Evolutionary conservation across 2,888 invertebrate species (phyloP), one percentile per base, ranked within the genome.

Genomic region (Vanessa cardui): DNA sequence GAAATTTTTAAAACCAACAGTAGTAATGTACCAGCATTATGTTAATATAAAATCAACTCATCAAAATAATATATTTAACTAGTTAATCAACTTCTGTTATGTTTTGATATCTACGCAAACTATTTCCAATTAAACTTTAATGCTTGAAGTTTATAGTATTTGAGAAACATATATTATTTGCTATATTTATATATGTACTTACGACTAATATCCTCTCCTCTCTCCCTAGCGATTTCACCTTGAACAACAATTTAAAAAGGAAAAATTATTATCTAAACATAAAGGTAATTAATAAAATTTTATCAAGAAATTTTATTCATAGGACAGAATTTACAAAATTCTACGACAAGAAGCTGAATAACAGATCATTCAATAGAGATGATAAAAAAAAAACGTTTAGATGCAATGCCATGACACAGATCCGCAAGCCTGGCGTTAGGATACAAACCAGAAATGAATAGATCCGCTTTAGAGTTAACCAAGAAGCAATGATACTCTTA

Each of bases 141-240:
- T 12, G 12, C 0, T 39, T 12, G 39, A 39, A 12, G 12, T 39
- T 12, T 39, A 12, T 39, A 39, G 3, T 39, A 4, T 12, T 9
- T 12, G 39, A 12, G 12, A 39, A 39, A 12, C 3, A 12, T 12
- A 39, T 39, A 39, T 47, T 47, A 18, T 18, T 9, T 7, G 1
- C 2, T 39, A 44, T 46, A 50, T 44, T 58, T 45, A 9, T 33
- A 52, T 56, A 16, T 31, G 68, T 89, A 96, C 96, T 96, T 93
- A 96, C 96, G 93, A 90, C 95, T 95, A 78, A 95, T 94, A 84
- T 96, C 96, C 87, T 96, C 96, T 79, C 95, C 96, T 83, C 95
- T 94, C 88, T 95, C 95, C 83, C 95, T 94, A 78, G 95, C 95
- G 83, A 96, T 94, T 90, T 96, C 96, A 94, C 96, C 96, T 96